phyloP scores from a whole-genome alignment of 2,113 vertebrate species.

The Delphinus delphis region DNA sequence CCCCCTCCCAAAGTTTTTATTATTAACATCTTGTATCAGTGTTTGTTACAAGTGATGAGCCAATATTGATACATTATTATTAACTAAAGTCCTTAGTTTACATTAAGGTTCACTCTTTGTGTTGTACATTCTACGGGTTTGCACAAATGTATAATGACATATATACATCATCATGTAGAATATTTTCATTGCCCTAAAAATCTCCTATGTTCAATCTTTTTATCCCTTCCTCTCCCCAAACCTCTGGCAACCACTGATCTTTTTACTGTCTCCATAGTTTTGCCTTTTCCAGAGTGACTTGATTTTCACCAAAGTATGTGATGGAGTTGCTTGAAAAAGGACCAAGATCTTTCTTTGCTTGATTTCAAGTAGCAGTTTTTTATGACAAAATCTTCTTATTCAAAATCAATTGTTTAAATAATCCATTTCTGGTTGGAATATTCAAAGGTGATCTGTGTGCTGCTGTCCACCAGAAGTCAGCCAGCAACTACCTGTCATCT shows the following conservation, averaged over 20 bases:
- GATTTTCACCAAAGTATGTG: background rate
- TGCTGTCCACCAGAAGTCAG: background rate
- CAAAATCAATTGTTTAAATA: background rate
- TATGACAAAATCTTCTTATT: background rate
- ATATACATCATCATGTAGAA: background rate
- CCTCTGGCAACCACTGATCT: background rate
- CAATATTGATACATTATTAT: background rate
- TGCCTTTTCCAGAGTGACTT: background rate
- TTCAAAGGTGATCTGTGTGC: background rate
- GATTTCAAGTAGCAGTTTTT: background rate
- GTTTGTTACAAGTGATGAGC: background rate
- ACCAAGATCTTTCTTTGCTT: background rate
- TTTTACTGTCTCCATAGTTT: background rate
- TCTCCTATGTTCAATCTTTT: background rate
- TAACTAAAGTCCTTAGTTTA: background rate
- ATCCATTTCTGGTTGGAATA: background rate
- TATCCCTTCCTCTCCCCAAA: background rate
- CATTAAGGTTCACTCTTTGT: background rate
- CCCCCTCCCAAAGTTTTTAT: background rate
- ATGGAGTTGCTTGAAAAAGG: background rate
- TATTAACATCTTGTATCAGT: background rate
- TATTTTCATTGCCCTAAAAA: background rate
- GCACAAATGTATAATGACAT: background rate
- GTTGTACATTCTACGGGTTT: background rate
- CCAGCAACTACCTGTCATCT: background rate